phyloP scores from a whole-genome alignment of 2,797 vertebrate genomes.

The Pygocentrus nattereri region DNA sequence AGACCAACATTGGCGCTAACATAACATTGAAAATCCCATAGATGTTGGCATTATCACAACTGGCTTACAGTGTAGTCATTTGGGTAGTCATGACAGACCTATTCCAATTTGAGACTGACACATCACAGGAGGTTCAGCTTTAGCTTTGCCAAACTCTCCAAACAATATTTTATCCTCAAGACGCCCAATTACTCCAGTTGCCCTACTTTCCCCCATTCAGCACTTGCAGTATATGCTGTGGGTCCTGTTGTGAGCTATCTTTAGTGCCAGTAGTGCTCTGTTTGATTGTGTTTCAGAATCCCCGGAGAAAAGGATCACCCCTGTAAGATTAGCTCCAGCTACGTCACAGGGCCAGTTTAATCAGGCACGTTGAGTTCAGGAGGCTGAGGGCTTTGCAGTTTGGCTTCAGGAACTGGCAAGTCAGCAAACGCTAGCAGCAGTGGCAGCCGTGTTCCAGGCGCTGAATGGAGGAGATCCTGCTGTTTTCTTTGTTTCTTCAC shows the following conservation, averaged over 20 bases:
- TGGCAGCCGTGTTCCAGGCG: conserved; percentile 15
- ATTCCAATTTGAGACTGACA: not conserved
- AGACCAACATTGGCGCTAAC: not conserved
- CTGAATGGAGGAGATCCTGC: conserved; percentile 33
- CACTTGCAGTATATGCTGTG: not conserved
- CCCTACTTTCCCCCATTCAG: conserved; percentile 3
- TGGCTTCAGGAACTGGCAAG: conserved; percentile 51
- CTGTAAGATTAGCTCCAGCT: conserved; percentile 67
- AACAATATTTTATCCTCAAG: not conserved
- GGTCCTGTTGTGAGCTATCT: conserved; percentile 65
- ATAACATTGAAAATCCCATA: not conserved
- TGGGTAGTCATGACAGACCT: not conserved
- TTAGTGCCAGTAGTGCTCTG: conserved; percentile 65
- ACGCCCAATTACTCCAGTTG: conserved; percentile 21
- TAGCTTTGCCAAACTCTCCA: not conserved
- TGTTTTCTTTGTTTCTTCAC: conserved; percentile 11
- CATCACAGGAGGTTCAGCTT: not conserved
- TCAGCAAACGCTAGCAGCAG: conserved; percentile 63
- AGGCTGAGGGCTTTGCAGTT: conserved; percentile 40
- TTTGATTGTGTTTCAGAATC: conserved; percentile 48
- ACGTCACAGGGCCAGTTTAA: conserved; percentile 64
- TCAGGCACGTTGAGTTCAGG: conserved; percentile 45
- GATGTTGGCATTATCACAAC: not conserved
- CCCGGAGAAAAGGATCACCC: conserved; percentile 60
- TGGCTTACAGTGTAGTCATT: not conserved